Percentiles rank a stretch among this genome's conserved stretches.
These are phyloP conservation scores for Hirtodrosophila histrioides DNA, from an alignment of 2,888 invertebrate species.

Conservation along the genomic window DNA sequence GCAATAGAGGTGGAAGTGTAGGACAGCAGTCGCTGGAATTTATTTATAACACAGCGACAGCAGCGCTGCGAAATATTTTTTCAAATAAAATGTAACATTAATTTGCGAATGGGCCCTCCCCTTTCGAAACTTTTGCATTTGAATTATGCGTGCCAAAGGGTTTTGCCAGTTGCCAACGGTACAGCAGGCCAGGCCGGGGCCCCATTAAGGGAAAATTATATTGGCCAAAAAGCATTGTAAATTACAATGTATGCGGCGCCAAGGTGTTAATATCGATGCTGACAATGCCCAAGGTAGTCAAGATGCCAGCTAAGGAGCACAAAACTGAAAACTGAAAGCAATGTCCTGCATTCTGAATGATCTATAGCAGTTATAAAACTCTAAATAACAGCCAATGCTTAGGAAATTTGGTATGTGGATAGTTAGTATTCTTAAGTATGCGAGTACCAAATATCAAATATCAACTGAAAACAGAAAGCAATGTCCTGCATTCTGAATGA, in stretches of 20 bases:
- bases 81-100: slow-evolving; percentile 73
- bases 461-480: too few species aligned
- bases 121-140: slow-evolving; percentile 60
- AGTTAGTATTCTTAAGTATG: too few species aligned
- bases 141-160: slow-evolving; percentile 75
- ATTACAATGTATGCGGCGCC: slow-evolving; percentile 55
- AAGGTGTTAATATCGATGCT: slow-evolving; percentile 69
- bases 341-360: too few species aligned
- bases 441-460: too few species aligned
- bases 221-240: slow-evolving; percentile 63
- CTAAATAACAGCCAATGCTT: too few species aligned
- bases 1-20: slow-evolving; percentile 35
- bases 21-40: slow-evolving; percentile 46
- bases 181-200: slow-evolving; percentile 15
- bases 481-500: too few species aligned
- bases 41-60: slow-evolving; percentile 56
- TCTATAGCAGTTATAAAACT: too few species aligned
- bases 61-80: slow-evolving; percentile 39
- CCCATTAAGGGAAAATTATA: slow-evolving; percentile 70
- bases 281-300: slow-evolving; percentile 2
- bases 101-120: slow-evolving; percentile 59
- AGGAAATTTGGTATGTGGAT: too few species aligned
- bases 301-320: neutral
- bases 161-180: slow-evolving; percentile 39
- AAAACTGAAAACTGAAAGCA: too few species aligned